A percentile compares a stretch with the other conserved stretches of the same genome.
phyloP scores from a whole-genome alignment of 2,888 invertebrate species.

The Ennomos fuscantarius region DNA sequence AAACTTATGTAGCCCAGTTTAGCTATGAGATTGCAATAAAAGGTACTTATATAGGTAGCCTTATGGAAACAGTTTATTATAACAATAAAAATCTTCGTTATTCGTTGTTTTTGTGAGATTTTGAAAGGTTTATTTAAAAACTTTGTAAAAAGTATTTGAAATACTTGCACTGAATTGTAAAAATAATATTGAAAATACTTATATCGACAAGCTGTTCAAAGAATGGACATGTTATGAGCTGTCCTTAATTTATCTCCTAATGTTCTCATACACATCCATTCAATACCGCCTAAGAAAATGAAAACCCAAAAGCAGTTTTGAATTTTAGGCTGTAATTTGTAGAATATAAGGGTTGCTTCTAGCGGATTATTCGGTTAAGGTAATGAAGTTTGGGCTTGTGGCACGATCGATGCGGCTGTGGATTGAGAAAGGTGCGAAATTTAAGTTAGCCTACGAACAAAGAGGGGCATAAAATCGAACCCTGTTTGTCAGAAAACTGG shows the following conservation, averaged over 20 bases:
- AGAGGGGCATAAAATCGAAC: conserved; percentile 10
- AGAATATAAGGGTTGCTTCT: conserved; percentile 8
- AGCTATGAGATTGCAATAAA: too few relatives aligned
- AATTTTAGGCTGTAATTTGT: conserved; percentile 9
- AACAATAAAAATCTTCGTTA: too few relatives aligned
- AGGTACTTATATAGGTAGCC: too few relatives aligned
- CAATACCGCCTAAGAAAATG: not conserved
- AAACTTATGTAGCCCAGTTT: too few relatives aligned
- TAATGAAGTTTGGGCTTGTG: conserved; percentile 52
- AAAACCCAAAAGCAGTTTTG: not conserved
- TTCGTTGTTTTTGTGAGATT: too few relatives aligned
- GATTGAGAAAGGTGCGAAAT: conserved; percentile 48
- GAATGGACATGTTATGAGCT: not conserved
- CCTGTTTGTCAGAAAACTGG: conserved; percentile 14
- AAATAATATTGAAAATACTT: too few relatives aligned
- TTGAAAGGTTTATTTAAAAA: too few relatives aligned
- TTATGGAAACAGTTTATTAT: too few relatives aligned
- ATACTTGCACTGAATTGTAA: too few relatives aligned
- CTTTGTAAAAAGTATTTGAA: too few relatives aligned
- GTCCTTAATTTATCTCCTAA: not conserved
- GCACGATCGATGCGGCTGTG: conserved; percentile 47
- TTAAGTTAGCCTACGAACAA: conserved; percentile 30
- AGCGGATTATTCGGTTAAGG: conserved; percentile 54
- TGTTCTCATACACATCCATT: not conserved
- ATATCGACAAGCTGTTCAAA: too few relatives aligned